Base-by-base conservation (phyloP, 2,113 vertebrate genomes). In the Alligator mississippiensis region DNA sequence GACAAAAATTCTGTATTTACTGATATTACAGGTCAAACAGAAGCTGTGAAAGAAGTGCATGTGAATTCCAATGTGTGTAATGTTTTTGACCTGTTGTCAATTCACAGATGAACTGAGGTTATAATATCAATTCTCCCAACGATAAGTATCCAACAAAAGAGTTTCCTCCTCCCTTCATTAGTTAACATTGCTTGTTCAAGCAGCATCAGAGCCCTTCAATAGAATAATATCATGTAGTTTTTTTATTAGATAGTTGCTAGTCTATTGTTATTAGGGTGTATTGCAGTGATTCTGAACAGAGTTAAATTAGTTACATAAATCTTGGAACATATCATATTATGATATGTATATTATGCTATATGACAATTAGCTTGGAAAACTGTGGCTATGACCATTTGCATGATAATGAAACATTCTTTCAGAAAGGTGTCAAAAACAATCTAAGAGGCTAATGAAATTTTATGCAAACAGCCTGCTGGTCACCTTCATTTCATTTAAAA, bases 401-500 rank as follows among this genome's bases (percentile, higher is more conserved):
- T 94, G 61, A 77, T 92, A 94, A 96, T 94, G 95, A 93, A 89
- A 70, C 61, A 80, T 91, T 96, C 82, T 89, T 96, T 95, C 93
- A 93, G 80, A 90, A 93, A 93, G 77, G 87, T 94, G 94, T 97
- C 96, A 95, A 90, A 96, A 92, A 85, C 92, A 92, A 94, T 90
- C 88, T 80, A 61, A 96, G 8, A 93, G 75, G 90, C 87, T 97
- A 96, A 96, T 94, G 94, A 94, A 94, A 94, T 94, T 96, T 97
- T 93, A 90, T 96, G 70, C 93, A 96, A 96, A 93, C 88, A 87
- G 93, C 93, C 93, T 96, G 89, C 84, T 94, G 82, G 96, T 97
- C 96, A 97, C 95, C 96, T 96, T 96, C 95, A 93, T 80, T 96
- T 95, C 82, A 92, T 30, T 92, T 94, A 93, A 93, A 89, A 77